Percentiles rank a stretch among this genome's conserved stretches.
Conservation (phyloP, 2,797 vertebrate species). For the Cuniculus paca region DNA sequence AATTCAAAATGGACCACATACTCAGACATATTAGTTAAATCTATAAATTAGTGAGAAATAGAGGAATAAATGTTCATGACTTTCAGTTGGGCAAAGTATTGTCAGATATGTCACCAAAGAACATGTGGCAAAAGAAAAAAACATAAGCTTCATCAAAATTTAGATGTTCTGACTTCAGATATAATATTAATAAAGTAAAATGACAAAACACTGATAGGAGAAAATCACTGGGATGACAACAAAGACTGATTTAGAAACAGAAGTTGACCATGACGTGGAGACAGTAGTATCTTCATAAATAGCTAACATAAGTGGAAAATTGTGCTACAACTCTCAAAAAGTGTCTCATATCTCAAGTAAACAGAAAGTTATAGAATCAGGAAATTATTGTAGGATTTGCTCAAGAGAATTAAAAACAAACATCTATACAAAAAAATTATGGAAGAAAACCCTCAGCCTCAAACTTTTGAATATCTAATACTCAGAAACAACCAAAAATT, state of each 20-base stretch:
- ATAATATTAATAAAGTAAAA: background rate
- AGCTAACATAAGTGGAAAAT: background rate
- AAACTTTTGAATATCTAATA: background rate
- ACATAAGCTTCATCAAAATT: background rate
- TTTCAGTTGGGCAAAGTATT: background rate
- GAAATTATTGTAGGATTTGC: background rate
- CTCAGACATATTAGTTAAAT: background rate
- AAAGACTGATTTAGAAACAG: background rate
- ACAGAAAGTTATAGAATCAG: background rate
- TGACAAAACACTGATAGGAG: background rate
- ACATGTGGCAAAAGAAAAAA: background rate
- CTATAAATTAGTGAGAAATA: background rate
- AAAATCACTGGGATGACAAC: background rate
- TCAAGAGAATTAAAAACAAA: background rate
- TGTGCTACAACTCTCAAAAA: background rate
- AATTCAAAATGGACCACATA: background rate
- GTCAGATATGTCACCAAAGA: background rate
- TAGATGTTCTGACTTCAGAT: background rate
- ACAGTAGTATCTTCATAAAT: background rate
- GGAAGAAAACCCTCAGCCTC: background rate
- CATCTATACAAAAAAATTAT: background rate
- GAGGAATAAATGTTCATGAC: background rate
- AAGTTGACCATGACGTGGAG: background rate
- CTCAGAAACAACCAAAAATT: background rate
- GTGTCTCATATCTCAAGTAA: background rate